phyloP scores from a whole-genome alignment of 1,140 invertebrate genomes.

The Oreohelix idahoensis region DNA sequence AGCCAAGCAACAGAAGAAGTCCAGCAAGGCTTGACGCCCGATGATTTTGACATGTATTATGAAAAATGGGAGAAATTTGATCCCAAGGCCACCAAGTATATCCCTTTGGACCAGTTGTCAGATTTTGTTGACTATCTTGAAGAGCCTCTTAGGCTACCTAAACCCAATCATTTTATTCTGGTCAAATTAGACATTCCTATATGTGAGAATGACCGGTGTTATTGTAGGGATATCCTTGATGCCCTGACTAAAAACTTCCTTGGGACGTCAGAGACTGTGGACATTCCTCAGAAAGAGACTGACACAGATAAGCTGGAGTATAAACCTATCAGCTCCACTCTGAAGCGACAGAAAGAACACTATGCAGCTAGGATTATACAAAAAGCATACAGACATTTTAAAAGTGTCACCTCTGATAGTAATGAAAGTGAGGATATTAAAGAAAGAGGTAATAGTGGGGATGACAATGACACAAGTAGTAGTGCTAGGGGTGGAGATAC shows the following conservation, averaged over 20 bases:
- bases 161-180: slow-evolving; percentile 99
- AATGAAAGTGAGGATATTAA: slow-evolving; percentile 8
- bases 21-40: slow-evolving; percentile 96
- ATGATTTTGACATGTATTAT: slow-evolving; percentile 99
- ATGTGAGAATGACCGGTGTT: slow-evolving; percentile 95
- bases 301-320: slow-evolving; percentile 89
- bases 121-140: slow-evolving; percentile 90
- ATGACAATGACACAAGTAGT: slow-evolving; percentile 16
- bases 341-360: slow-evolving; percentile 95
- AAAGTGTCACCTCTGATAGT: slow-evolving; percentile 39
- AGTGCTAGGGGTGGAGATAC: not conserved
- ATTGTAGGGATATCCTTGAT: slow-evolving; percentile 97
- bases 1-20: slow-evolving; percentile 98
- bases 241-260: slow-evolving; percentile 94
- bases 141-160: slow-evolving; percentile 84
- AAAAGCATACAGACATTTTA: slow-evolving; percentile 83
- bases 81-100: slow-evolving; percentile 97
- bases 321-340: slow-evolving; percentile 91
- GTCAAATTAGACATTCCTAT: slow-evolving; percentile 99
- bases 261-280: slow-evolving; percentile 79
- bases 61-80: slow-evolving; percentile 99
- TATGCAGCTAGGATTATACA: slow-evolving; percentile 96
- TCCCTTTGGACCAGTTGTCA: slow-evolving; percentile 91
- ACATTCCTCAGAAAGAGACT: slow-evolving; percentile 79
- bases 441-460: not conserved